Percentiles rank a stretch among this genome's conserved stretches.
Evolutionary conservation across 2,888 invertebrate species (phyloP).

Genomic region (Yponomeuta sedellus): DNA sequence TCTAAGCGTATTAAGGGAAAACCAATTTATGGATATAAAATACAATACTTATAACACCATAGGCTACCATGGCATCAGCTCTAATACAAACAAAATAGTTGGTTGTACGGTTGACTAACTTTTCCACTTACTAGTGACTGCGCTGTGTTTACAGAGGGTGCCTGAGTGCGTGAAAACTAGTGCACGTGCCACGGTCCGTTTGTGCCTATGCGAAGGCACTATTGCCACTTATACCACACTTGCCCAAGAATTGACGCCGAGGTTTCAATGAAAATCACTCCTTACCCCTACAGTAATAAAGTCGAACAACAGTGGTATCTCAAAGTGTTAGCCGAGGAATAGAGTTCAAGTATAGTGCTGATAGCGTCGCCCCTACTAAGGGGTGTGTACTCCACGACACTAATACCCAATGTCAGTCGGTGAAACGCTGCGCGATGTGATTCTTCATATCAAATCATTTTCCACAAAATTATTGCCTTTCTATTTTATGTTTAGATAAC

Average conservation of each 20-base stretch:
- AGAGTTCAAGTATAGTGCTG: background rate
- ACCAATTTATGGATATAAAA: no score
- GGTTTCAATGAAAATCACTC: background rate
- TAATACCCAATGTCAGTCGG: constrained; percentile 5
- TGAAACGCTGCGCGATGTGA: constrained; percentile 8
- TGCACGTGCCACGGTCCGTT: constrained; percentile 47
- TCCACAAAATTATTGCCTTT: constrained; percentile 15
- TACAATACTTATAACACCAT: no score
- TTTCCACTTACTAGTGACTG: background rate
- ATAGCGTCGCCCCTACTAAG: no score
- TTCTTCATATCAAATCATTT: constrained; percentile 12
- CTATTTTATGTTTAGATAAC: background rate
- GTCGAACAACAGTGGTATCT: background rate
- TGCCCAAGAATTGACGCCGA: background rate
- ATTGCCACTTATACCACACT: constrained; percentile 22
- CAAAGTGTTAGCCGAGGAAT: background rate
- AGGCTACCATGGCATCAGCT: no score
- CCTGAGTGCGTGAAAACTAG: constrained; percentile 48
- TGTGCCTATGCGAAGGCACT: constrained; percentile 20
- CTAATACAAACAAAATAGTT: background rate
- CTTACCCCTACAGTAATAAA: background rate
- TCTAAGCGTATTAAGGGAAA: no score
- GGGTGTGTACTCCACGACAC: background rate
- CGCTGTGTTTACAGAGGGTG: constrained; percentile 6
- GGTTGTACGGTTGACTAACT: background rate